These are phyloP conservation scores for Psilopsiagon aymara DNA, from an alignment of 2,113 vertebrate genomes.

Conservation along the genomic window DNA sequence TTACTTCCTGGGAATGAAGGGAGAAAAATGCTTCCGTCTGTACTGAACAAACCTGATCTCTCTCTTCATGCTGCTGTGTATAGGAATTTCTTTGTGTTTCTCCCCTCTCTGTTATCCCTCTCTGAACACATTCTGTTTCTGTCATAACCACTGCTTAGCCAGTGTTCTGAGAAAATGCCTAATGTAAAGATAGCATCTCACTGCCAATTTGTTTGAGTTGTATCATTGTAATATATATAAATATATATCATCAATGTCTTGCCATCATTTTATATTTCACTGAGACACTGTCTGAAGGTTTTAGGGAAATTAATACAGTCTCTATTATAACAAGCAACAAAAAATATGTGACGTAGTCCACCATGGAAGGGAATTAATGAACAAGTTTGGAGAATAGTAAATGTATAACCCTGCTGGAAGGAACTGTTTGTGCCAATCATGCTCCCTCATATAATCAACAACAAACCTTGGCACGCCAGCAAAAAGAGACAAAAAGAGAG, in stretches of 20 bases:
- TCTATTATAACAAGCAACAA: background rate
- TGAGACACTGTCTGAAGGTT: background rate
- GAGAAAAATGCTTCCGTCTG: background rate
- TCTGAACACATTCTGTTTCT: background rate
- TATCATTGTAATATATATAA: background rate
- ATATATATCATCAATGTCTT: background rate
- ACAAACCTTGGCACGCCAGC: background rate
- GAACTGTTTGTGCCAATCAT: rapidly evolving
- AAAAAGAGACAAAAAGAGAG: background rate
- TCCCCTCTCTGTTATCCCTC: background rate
- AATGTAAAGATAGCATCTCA: background rate
- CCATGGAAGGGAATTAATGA: background rate
- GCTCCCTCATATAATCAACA: background rate
- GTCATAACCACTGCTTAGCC: background rate
- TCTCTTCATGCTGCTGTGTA: background rate
- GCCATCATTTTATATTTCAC: background rate
- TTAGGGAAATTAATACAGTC: background rate
- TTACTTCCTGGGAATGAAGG: background rate
- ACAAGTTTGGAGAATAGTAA: background rate
- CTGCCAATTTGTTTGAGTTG: background rate
- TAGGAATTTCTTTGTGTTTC: background rate
- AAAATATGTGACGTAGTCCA: background rate
- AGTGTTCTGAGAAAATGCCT: slow-evolving; percentile 6
- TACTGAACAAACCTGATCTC: background rate
- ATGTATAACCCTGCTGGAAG: background rate